Evolutionary conservation across 2,888 invertebrate species (phyloP).

Genomic region (Atherix ibis): DNA sequence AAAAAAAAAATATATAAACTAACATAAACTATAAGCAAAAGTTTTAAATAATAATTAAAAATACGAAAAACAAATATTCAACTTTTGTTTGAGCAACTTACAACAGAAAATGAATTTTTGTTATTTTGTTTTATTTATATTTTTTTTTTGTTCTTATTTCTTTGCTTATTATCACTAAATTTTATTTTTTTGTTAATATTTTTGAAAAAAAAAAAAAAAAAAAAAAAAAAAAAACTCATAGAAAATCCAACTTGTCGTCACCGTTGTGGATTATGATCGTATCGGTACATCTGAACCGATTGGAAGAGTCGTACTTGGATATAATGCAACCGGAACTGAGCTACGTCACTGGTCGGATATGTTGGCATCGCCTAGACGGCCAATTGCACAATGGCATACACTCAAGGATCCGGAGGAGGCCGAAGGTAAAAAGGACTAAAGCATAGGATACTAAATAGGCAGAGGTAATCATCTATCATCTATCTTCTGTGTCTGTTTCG

Average conservation of each 20-base stretch:
- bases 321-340: constrained; percentile 95
- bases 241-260: constrained; percentile 98
- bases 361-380: constrained; percentile 96
- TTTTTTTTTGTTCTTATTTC: no score
- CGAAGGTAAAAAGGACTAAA: constrained; percentile 18
- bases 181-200: no score
- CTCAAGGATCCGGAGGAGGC: constrained; percentile 90
- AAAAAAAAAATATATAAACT: no score
- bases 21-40: no score
- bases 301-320: constrained; percentile 92
- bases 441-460: constrained; percentile 1
- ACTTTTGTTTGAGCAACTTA: no score
- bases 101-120: no score
- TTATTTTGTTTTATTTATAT: no score
- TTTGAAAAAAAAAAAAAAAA: no score
- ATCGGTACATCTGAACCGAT: constrained; percentile 99
- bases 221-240: constrained; percentile 26
- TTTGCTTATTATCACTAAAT: no score
- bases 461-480: background rate
- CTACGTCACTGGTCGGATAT: constrained; percentile 99
- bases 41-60: no score
- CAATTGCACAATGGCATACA: constrained; percentile 99
- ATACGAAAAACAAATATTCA: no score
- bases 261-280: constrained; percentile 99
- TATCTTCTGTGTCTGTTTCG: background rate